Conservation (phyloP, 2,888 invertebrate genomes). For the Noctua janthina region DNA sequence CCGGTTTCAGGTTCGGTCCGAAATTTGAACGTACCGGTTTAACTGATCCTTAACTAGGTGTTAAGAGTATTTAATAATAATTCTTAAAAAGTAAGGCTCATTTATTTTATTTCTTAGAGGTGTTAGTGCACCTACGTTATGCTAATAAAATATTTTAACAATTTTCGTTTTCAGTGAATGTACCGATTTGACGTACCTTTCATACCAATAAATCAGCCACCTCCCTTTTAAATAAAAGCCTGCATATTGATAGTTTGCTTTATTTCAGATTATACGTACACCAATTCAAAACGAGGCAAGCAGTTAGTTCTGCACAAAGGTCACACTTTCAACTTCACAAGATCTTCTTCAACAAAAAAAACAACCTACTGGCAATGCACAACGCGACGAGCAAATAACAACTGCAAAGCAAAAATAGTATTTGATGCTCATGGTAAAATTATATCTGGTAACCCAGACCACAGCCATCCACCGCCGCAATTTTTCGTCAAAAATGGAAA, state of each 20-base stretch:
- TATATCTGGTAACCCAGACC: not conserved
- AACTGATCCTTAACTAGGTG: no score
- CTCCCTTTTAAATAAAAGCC: no score
- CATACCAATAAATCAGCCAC: no score
- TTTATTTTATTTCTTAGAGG: not conserved
- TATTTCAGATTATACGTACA: constrained; percentile 3
- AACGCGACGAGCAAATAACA: not conserved
- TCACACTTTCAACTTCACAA: not conserved
- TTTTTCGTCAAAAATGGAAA: not conserved
- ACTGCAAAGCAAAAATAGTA: constrained; percentile 25
- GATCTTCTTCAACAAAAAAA: not conserved
- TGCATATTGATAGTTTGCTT: no score
- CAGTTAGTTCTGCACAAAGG: not conserved
- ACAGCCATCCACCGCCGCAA: constrained; percentile 21
- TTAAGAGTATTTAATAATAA: not conserved
- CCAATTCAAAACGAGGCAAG: constrained; percentile 7
- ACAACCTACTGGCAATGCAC: constrained; percentile 13
- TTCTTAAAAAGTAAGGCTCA: not conserved
- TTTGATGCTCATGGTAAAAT: not conserved
- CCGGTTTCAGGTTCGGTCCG: not conserved
- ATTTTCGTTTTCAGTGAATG: no score
- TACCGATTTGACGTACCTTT: not conserved
- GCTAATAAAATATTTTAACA: not conserved
- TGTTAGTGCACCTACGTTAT: not conserved
- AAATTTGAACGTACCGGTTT: no score